These are phyloP conservation scores for Lacanobia wlatinum DNA, from an alignment of 2,888 invertebrate species.

Conservation along the genomic window DNA sequence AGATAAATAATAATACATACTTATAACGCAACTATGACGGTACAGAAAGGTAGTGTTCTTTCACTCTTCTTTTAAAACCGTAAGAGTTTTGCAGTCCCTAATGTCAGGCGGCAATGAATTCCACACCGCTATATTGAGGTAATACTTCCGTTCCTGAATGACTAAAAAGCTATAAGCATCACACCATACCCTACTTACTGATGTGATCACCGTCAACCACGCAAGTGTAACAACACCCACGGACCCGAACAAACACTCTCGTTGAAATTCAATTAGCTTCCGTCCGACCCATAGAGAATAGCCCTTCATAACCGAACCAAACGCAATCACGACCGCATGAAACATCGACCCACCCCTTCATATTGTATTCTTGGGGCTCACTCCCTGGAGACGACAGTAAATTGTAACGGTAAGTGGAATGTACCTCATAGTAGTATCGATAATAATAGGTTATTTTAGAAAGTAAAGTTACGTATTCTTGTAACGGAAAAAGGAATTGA, in stretches of 20 bases:
- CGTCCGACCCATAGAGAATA: background rate
- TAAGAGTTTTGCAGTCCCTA: too few relatives aligned
- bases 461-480: background rate
- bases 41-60: too few relatives aligned
- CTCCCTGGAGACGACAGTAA: slow-evolving; percentile 18
- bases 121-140: too few relatives aligned
- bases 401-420: slow-evolving; percentile 12
- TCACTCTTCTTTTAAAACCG: too few relatives aligned
- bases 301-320: slow-evolving; percentile 11
- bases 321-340: slow-evolving; percentile 24
- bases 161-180: too few relatives aligned
- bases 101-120: too few relatives aligned
- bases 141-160: too few relatives aligned
- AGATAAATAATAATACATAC: too few relatives aligned
- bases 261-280: slow-evolving; percentile 17
- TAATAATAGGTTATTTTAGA: background rate
- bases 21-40: too few relatives aligned
- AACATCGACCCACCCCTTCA: background rate
- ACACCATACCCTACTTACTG: too few relatives aligned
- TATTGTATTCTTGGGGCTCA: slow-evolving; percentile 5
- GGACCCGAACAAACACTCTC: background rate
- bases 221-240: background rate
- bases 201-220: too few relatives aligned
- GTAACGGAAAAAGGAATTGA: background rate
- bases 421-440: slow-evolving; percentile 2